phyloP scores from a whole-genome alignment of 2,888 invertebrate genomes.

The Apotomis turbidana region DNA sequence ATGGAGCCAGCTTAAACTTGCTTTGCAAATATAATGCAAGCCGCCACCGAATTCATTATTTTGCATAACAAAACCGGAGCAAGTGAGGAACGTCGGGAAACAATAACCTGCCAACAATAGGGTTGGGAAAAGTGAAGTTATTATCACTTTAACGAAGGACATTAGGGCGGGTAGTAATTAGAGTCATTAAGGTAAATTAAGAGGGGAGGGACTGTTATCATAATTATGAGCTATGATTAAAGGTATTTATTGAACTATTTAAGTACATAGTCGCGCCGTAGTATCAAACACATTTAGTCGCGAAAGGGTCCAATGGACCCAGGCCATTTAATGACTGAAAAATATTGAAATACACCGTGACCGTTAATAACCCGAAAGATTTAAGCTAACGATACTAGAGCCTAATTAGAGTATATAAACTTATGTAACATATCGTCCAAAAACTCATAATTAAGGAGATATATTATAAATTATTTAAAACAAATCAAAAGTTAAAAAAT shows the following conservation, averaged over 20 bases:
- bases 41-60: slow-evolving; percentile 61
- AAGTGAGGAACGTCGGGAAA: slow-evolving; percentile 48
- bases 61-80: slow-evolving; percentile 61
- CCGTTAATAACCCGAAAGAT: no score
- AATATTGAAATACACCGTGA: no score
- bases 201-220: background rate
- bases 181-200: slow-evolving; percentile 10
- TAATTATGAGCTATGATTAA: background rate
- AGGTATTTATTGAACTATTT: background rate
- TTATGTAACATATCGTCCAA: no score
- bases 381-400: no score
- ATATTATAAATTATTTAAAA: no score
- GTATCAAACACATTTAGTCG: background rate
- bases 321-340: no score
- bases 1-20: slow-evolving; percentile 20
- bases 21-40: slow-evolving; percentile 45
- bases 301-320: no score
- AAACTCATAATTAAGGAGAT: no score
- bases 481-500: no score
- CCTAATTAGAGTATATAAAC: no score
- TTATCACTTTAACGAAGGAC: slow-evolving; percentile 11
- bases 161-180: slow-evolving; percentile 14
- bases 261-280: no score
- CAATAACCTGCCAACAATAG: slow-evolving; percentile 41
- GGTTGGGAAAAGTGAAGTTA: slow-evolving; percentile 18